Percentiles rank a stretch among this genome's conserved stretches.
phyloP scores from a whole-genome alignment of 2,113 vertebrate species.

The Platysteira castanea region DNA sequence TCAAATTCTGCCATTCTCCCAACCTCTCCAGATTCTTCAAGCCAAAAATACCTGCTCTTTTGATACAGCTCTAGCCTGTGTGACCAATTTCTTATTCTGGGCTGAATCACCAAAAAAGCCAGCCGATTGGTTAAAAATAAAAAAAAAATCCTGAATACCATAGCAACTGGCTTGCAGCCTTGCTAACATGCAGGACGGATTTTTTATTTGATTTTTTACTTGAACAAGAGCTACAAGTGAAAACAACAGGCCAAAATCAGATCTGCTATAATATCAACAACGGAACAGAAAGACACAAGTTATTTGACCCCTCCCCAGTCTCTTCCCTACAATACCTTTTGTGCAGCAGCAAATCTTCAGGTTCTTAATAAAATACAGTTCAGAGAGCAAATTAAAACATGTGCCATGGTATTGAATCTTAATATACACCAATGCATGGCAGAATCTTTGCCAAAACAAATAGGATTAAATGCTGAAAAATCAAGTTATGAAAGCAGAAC shows the following conservation, averaged over 20 bases:
- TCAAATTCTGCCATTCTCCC: background rate
- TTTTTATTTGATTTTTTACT: too few species aligned
- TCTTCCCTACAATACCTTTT: background rate
- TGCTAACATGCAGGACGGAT: background rate
- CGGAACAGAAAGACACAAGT: accelerated
- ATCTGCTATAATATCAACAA: background rate
- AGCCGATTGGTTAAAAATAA: background rate
- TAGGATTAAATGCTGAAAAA: background rate
- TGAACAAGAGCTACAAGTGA: slow-evolving; percentile 39
- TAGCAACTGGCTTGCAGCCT: slow-evolving; percentile 43
- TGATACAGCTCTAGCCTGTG: background rate
- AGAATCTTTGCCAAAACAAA: background rate
- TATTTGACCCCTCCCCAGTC: background rate
- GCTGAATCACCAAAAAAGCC: slow-evolving; percentile 30
- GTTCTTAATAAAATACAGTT: background rate
- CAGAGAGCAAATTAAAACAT: background rate
- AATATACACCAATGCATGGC: background rate
- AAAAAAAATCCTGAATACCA: slow-evolving; percentile 15
- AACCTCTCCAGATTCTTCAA: background rate
- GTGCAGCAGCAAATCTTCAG: background rate
- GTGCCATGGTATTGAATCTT: background rate
- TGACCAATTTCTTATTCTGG: background rate
- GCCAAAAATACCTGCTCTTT: slow-evolving; percentile 16
- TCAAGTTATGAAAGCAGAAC: background rate
- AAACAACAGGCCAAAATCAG: background rate